Base-by-base conservation (phyloP, 2,888 invertebrate genomes). In the Proisotoma minuta region DNA sequence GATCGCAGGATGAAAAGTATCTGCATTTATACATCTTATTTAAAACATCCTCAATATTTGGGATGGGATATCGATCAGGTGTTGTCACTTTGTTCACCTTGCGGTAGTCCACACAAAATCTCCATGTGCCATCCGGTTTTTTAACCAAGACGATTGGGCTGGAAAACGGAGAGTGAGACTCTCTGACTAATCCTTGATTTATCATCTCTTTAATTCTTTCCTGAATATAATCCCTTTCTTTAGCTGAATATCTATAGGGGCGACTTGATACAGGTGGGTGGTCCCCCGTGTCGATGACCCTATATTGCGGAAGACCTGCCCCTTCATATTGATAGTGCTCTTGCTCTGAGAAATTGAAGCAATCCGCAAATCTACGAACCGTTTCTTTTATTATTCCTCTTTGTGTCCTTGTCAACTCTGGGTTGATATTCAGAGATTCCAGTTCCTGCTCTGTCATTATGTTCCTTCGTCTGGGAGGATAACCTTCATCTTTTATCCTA, bases 41-140 rank as follows among this genome's bases (percentile, higher is more conserved):
- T 49, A 75, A 60, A 64, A 77, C 72, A 22, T 79, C 78, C 22
- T 78, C 76, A 1, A 78, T 76, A 20, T 74, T 68, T 1, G 78
- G 76, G 58, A 78, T 67, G 0, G 77, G 77, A 59, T 74, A 77
- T 2, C 69, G 52, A 52, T 76, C 75, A n/a, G 75, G 74, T 0
- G 71, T 61, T 0, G 75, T 76, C 0, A 65, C 58, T 8, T 67
- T 66, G 52, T 77, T 77, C 8, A 78, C 57, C 26, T 50, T 57
- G 1, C 76, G 58, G 58, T 69, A 76, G 56, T 75, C 76, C 1
- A 73, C 71, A 49, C 75, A 74, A 10, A 76, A 65, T 47, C 74
- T 34, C 48, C 63, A 72, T 57, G 69, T 69, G 10, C 63, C 63
- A n/a, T 60, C 62, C 59, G 74, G 68, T 59, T 76, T 77, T 66